Conservation (phyloP, 1,140 invertebrate species). For the Gryllus bimaculatus region DNA sequence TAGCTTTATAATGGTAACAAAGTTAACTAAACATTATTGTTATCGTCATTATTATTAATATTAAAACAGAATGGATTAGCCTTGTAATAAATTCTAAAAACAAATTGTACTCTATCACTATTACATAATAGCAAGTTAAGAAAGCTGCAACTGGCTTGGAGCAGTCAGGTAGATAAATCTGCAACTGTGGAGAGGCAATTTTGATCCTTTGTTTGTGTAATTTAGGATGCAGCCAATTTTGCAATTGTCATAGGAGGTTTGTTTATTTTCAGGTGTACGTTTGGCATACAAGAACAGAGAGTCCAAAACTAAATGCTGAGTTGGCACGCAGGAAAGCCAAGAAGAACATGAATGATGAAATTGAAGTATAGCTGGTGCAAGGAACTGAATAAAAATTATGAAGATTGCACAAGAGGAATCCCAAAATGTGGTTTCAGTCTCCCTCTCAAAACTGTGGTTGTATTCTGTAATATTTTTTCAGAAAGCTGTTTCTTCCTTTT, state of each 20-base stretch:
- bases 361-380: constrained; percentile 48
- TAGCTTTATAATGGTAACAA: too few relatives aligned
- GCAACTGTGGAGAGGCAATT: not conserved
- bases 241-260: not conserved
- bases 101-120: not conserved
- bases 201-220: not conserved
- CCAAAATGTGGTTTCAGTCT: too few relatives aligned
- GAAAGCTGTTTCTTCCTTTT: too few relatives aligned
- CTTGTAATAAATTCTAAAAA: not conserved
- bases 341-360: constrained; percentile 52
- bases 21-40: too few relatives aligned
- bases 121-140: not conserved
- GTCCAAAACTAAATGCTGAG: constrained; percentile 61
- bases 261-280: constrained; percentile 62
- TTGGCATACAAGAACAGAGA: constrained; percentile 94
- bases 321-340: constrained; percentile 43
- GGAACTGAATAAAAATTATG: too few relatives aligned
- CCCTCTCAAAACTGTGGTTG: too few relatives aligned
- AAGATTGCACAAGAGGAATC: too few relatives aligned
- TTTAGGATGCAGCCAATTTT: not conserved
- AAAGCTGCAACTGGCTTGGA: not conserved
- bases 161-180: not conserved
- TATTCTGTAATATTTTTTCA: too few relatives aligned
- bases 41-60: too few relatives aligned
- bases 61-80: too few relatives aligned